Evolutionary conservation across 1,140 invertebrate species (phyloP), one percentile per base, ranked within the genome.

Genomic region (Ceratina australensis): DNA sequence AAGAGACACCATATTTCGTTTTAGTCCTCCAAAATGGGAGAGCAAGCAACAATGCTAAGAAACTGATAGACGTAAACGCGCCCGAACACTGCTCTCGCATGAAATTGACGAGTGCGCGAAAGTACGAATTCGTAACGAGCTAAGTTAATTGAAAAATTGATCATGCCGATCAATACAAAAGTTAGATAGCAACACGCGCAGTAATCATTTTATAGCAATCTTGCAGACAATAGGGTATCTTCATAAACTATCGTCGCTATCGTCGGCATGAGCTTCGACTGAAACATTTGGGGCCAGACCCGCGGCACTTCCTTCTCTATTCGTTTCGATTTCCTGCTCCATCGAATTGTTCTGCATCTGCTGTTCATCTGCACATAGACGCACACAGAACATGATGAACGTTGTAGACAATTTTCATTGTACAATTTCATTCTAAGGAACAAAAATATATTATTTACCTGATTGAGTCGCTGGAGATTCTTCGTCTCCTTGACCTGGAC

Each of bases 401-500:
- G 3, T 71, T 22, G n/a, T 16, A 16, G 24, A 60, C 4, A 68
- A 28, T 59, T 57, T 49, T 57, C 1, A 26, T 47, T 26, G 47
- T 18, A 49, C 56, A 16, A 4, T 57, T 49, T 42, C 18, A 22
- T 10, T 57, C 20, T 42, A 42, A 42, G 5, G 5, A 26, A 26
- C 15, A 42, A 13, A 59, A 20, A 20, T 33, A 47, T 18, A 26
- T 16, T 54, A 59, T 57, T 67, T 87, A 92, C 92, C 90, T 68
- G 92, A 91, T 50, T 93, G 92, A 22, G 89, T 87, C 12, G 90
- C 86, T 13, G 91, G 89, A 54, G 91, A 91, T 79, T 94, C 94
- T 61, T 93, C 91, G 60, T 94, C 93, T 5, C 92, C 90, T 77
- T 93, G 92, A 78, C 90, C 93, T 67, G 94, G 92, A 81, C 93